Base-by-base conservation (phyloP, 2,797 vertebrate genomes). In the Diplodus sargus region DNA sequence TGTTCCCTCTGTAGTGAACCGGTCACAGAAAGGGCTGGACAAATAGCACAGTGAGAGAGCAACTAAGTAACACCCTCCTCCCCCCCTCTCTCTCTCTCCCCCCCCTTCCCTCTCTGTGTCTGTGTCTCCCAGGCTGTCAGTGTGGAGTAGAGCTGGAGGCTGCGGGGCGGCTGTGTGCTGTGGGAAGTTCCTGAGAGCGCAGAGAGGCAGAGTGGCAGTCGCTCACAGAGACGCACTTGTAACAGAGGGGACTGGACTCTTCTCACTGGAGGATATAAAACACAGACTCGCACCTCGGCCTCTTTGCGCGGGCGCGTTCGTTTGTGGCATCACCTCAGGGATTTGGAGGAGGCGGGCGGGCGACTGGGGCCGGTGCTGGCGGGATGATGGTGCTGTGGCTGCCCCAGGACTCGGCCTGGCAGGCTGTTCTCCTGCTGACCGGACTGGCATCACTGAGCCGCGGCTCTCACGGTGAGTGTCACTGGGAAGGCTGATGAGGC, bases 51-150 rank as follows among this genome's bases (percentile, higher is more conserved):
- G 90, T 75, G 90, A 94, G 94, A 92, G 94, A 93, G 94, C 87
- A 92, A 91, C 94, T 90, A 85, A 95, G 93, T 96, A 94, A 95
- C 94, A 95, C 94, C 93, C 94, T 87, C 92, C 89, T 81, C 89
- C 89, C 74, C 45, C 63, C 77, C 28, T 79, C 79, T 81, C 70
- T 48, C 77, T 17, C 68, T 85, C 81, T 81, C 77, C 86, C 81
- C 81, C 77, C 76, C 64, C 68, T 83, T 81, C 69, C 85, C 58
- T 89, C 78, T 87, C 85, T 84, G 68, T 87, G 71, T 87, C 82
- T 76, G 78, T 89, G 85, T 84, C 93, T 93, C 91, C 85, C 87
- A 90, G 94, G 87, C 93, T 90, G 92, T 94, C 94, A 95, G 93
- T 91, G 92, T 90, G 89, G 91, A 92, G 90, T 85, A 89, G 88